Evolutionary conservation across 2,888 invertebrate genomes (phyloP).

Genomic region (Alloscopus bannaensis): DNA sequence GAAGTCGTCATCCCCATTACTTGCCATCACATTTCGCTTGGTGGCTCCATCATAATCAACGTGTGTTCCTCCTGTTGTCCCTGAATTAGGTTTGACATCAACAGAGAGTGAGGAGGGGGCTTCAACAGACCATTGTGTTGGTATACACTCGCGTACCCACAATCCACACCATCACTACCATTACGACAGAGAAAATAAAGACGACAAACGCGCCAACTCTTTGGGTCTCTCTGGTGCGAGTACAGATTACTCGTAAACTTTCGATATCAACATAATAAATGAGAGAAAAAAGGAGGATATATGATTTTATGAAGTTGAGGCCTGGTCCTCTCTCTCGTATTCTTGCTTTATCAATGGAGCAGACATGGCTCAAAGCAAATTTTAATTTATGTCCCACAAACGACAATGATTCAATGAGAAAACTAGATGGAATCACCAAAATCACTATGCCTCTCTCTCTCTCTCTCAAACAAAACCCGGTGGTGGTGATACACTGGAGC

Average conservation of each 20-base stretch:
- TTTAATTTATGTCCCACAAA: slow-evolving; percentile 74
- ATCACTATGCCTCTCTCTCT: slow-evolving; percentile 20
- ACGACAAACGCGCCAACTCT: background rate
- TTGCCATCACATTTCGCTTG: slow-evolving; percentile 12
- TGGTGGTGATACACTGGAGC: background rate
- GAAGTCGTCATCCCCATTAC: slow-evolving; percentile 38
- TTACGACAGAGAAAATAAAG: background rate
- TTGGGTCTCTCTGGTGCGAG: too few relatives aligned
- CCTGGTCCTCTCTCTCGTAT: slow-evolving; percentile 59
- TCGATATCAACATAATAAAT: slow-evolving; percentile 35
- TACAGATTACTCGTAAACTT: background rate
- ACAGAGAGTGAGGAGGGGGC: slow-evolving; percentile 18
- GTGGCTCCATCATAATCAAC: slow-evolving; percentile 49
- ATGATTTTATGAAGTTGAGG: slow-evolving; percentile 64
- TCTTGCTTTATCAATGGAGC: slow-evolving; percentile 57
- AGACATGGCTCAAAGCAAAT: slow-evolving; percentile 73
- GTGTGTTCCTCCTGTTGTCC: slow-evolving; percentile 33
- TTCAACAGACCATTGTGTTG: slow-evolving; percentile 20
- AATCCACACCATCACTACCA: background rate
- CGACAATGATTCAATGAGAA: slow-evolving; percentile 74
- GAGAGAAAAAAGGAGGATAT: slow-evolving; percentile 62
- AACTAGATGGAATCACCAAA: slow-evolving; percentile 68
- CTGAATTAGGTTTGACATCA: slow-evolving; percentile 54
- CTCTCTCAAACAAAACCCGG: background rate
- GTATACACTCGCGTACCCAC: slow-evolving; percentile 1